phyloP scores from a whole-genome alignment of 2,888 invertebrate species.

The Taenaris catops region DNA sequence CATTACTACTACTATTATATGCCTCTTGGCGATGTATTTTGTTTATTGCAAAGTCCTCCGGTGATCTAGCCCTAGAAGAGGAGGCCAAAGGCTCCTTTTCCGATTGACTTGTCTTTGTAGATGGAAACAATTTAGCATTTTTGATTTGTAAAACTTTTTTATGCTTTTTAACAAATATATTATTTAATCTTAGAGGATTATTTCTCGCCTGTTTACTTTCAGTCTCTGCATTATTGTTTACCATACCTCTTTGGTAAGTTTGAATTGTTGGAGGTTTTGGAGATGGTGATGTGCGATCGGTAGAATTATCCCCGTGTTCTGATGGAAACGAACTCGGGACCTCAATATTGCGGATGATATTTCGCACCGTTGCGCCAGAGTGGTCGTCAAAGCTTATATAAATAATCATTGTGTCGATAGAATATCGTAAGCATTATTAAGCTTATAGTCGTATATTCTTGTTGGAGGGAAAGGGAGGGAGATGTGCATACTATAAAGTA shows the following conservation, averaged over 20 bases:
- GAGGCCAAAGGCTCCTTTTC: constrained; percentile 42
- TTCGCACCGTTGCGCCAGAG: too few species aligned
- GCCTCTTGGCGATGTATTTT: constrained; percentile 33
- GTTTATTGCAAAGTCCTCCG: constrained; percentile 53
- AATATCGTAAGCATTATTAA: too few species aligned
- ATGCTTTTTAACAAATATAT: constrained; percentile 64
- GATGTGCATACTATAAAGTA: too few species aligned
- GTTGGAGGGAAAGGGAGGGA: too few species aligned
- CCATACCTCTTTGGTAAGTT: constrained; percentile 27
- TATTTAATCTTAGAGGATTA: constrained; percentile 49
- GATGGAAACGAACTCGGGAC: too few species aligned
- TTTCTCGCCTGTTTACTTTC: constrained; percentile 31
- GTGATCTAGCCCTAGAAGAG: constrained; percentile 43
- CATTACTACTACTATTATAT: too few species aligned
- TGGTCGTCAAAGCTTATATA: too few species aligned
- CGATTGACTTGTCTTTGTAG: constrained; percentile 20
- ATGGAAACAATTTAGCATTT: constrained; percentile 42
- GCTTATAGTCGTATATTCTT: too few species aligned
- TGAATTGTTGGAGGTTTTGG: constrained; percentile 41
- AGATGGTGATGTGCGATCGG: constrained; percentile 43
- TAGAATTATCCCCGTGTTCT: constrained; percentile 64
- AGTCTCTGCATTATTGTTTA: constrained; percentile 24
- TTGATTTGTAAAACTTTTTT: constrained; percentile 70
- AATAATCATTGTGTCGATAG: too few species aligned
- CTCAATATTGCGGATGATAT: too few species aligned